Evolutionary conservation across 2,797 vertebrate species (phyloP).

Genomic region (Trichosurus vulpecula): DNA sequence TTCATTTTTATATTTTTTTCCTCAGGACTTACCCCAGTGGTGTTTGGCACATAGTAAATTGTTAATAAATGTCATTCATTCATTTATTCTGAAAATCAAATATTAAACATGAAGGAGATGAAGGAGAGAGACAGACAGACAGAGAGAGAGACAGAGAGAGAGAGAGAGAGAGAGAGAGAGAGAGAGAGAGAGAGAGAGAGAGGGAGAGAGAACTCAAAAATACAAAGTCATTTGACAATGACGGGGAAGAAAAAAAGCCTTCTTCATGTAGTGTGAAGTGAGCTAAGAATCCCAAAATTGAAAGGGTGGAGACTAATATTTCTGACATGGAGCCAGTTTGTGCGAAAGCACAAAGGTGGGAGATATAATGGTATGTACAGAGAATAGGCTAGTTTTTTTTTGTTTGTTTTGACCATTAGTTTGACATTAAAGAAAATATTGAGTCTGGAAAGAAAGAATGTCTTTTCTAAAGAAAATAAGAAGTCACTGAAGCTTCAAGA

Average conservation of each 20-base stretch:
- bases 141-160: accelerated
- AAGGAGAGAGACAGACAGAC: neutral
- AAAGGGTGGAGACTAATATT: neutral
- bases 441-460: neutral
- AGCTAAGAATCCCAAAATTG: neutral
- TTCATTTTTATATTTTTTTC: neutral
- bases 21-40: neutral
- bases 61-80: neutral
- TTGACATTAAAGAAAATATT: neutral
- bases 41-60: neutral
- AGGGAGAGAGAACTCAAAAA: neutral
- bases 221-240: neutral
- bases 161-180: neutral
- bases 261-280: neutral
- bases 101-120: neutral
- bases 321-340: neutral
- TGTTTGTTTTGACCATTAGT: neutral
- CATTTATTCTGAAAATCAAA: neutral
- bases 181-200: too few relatives aligned
- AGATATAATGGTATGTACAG: neutral
- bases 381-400: too few relatives aligned
- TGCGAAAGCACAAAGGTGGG: neutral
- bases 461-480: neutral
- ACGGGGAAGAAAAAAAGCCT: neutral
- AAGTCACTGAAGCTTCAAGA: neutral